A percentile compares a stretch with the other conserved stretches of the same genome.
These are phyloP conservation scores for Xanthostigma xanthostigma DNA, from an alignment of 2,888 invertebrate genomes.

Conservation along the genomic window DNA sequence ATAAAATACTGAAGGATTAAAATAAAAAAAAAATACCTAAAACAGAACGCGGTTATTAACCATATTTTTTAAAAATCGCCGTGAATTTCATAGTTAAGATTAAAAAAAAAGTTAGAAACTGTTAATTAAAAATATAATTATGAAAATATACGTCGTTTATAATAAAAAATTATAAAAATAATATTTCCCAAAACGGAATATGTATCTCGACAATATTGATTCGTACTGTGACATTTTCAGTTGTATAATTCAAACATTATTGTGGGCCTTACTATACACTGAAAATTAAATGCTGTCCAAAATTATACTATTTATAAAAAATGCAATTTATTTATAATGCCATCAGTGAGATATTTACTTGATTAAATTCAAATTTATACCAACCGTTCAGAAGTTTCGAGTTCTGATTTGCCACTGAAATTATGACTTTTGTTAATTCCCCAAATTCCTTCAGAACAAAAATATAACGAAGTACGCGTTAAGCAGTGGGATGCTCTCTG, in stretches of 20 bases:
- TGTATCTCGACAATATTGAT: conserved; percentile 33
- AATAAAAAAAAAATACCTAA: too few relatives aligned
- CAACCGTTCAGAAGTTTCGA: too few relatives aligned
- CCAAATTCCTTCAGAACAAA: too few relatives aligned
- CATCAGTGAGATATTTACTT: background rate
- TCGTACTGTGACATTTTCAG: conserved; percentile 32
- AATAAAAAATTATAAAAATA: conserved; percentile 12
- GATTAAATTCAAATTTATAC: too few relatives aligned
- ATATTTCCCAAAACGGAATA: conserved; percentile 25
- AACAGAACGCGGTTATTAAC: too few relatives aligned
- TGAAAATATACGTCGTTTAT: conserved; percentile 21
- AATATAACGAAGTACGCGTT: too few relatives aligned
- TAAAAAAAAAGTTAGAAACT: conserved; percentile 18
- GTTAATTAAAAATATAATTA: conserved; percentile 11
- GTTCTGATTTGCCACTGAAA: too few relatives aligned
- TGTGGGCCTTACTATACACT: conserved; percentile 37
- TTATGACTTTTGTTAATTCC: too few relatives aligned
- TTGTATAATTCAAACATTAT: conserved; percentile 33
- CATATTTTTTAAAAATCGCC: background rate
- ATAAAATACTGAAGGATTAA: too few relatives aligned
- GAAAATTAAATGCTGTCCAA: conserved; percentile 35
- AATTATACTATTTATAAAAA: conserved; percentile 17
- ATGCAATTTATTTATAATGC: background rate
- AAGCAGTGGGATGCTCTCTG: too few relatives aligned
- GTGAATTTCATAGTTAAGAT: background rate